These are phyloP conservation scores for Hypsopygia costalis DNA, from an alignment of 2,888 invertebrate genomes.

Conservation along the genomic window DNA sequence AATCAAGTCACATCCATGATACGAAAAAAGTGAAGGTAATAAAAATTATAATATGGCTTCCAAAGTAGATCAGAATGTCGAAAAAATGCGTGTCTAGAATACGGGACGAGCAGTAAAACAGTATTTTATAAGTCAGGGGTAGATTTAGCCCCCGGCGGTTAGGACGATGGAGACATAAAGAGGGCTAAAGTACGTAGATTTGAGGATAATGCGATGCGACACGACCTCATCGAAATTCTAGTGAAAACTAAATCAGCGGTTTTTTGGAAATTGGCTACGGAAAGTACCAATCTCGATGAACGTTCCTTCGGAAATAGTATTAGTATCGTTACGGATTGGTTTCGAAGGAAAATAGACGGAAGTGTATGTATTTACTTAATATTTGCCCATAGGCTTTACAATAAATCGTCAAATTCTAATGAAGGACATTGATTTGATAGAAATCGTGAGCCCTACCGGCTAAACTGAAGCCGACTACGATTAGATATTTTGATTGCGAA, in stretches of 20 bases:
- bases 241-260: not conserved
- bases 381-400: too few relatives aligned
- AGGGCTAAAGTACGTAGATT: conserved; percentile 23
- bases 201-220: conserved; percentile 1
- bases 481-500: too few relatives aligned
- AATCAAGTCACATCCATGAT: not conserved
- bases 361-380: too few relatives aligned
- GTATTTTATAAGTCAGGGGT: not conserved
- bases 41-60: conserved; percentile 3
- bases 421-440: too few relatives aligned
- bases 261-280: not conserved
- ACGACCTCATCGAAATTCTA: not conserved
- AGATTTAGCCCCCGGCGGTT: not conserved
- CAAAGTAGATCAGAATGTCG: not conserved
- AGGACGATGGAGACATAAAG: conserved; percentile 31
- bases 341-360: too few relatives aligned
- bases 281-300: too few relatives aligned
- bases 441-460: too few relatives aligned
- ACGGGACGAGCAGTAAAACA: not conserved
- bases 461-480: too few relatives aligned
- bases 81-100: not conserved
- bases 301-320: too few relatives aligned
- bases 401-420: too few relatives aligned
- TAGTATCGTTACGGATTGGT: too few relatives aligned
- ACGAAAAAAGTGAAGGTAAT: not conserved